Conservation (phyloP, 2,113 vertebrate genomes). For the Riparia riparia region DNA sequence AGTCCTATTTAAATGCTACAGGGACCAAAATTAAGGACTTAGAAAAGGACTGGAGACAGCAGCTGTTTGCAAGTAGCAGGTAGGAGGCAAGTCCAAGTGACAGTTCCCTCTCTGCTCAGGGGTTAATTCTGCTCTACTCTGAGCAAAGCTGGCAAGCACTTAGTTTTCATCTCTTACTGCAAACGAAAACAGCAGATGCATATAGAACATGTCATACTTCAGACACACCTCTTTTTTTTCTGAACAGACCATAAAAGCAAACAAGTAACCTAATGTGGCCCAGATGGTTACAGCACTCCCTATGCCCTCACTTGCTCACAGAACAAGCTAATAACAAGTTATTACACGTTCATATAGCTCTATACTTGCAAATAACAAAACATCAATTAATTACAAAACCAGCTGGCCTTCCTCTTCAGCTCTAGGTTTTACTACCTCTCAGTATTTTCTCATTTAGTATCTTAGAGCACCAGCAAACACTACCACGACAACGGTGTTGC, state of each 20-base stretch:
- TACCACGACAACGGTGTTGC: fast-evolving
- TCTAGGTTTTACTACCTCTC: neutral
- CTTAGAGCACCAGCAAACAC: neutral
- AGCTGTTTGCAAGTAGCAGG: neutral
- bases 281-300: neutral
- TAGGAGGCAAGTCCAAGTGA: neutral
- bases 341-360: neutral
- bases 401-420: neutral
- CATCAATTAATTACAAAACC: neutral
- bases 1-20: neutral
- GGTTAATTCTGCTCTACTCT: neutral
- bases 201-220: neutral
- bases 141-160: neutral
- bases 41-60: neutral
- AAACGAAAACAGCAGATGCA: neutral
- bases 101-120: neutral
- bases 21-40: neutral
- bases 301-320: neutral
- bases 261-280: neutral
- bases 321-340: neutral
- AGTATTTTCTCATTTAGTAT: neutral
- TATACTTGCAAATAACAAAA: neutral
- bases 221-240: neutral
- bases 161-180: neutral
- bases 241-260: neutral